Evolutionary conservation across 2,888 invertebrate genomes (phyloP).

Genomic region (Nomada fucata): DNA sequence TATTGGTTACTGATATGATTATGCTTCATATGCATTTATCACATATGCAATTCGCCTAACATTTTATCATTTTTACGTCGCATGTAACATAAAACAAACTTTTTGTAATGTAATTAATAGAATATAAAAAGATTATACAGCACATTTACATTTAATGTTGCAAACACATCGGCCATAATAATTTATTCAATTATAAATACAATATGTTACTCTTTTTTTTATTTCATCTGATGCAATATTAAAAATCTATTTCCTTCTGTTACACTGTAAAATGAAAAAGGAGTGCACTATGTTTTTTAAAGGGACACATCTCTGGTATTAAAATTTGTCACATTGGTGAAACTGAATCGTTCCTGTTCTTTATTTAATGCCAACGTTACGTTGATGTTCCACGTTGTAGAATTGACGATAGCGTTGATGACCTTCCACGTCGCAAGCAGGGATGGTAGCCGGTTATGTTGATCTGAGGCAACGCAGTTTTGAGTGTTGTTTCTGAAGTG

Average conservation of each 20-base stretch:
- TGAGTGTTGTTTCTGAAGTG: constrained; percentile 46
- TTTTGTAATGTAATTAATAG: not conserved
- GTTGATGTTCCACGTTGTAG: constrained; percentile 79
- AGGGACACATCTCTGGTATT: not conserved
- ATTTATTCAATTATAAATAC: not conserved
- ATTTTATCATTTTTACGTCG: not conserved
- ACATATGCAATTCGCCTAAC: not conserved
- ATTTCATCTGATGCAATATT: too few relatives aligned
- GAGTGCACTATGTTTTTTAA: too few relatives aligned
- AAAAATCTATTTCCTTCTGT: too few relatives aligned
- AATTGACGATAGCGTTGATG: constrained; percentile 73
- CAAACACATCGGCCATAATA: not conserved
- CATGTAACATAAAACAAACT: not conserved
- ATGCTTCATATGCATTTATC: not conserved
- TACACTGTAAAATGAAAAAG: too few relatives aligned
- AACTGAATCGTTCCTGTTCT: not conserved
- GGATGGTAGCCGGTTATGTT: constrained; percentile 62
- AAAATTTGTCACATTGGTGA: constrained; percentile 18
- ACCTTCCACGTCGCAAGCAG: constrained; percentile 79
- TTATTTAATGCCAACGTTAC: constrained; percentile 49
- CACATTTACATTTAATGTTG: too few relatives aligned
- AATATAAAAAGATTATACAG: not conserved
- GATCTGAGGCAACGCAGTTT: constrained; percentile 46
- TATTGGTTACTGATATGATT: constrained; percentile 1
- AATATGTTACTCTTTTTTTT: not conserved